A percentile compares a stretch with the other conserved stretches of the same genome.
Evolutionary conservation across 1,140 invertebrate genomes (phyloP).

Genomic region (Lepeophtheirus salmonis): DNA sequence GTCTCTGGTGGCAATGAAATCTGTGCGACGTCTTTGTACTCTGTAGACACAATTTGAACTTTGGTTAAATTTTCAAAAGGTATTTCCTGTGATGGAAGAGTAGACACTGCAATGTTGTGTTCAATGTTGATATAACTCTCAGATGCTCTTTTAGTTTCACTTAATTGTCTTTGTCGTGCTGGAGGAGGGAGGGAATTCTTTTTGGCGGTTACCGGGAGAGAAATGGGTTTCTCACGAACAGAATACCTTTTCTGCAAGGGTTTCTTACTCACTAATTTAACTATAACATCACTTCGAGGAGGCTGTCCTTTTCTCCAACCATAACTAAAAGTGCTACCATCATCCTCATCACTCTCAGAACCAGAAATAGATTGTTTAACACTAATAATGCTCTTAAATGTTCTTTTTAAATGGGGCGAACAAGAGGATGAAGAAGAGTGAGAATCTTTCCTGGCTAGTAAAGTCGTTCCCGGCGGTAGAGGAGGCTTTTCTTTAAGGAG

Average conservation of each 20-base stretch:
- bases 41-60: background rate
- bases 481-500: background rate
- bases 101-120: background rate
- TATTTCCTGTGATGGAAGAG: background rate
- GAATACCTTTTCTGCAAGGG: background rate
- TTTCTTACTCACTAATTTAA: background rate
- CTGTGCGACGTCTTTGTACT: background rate
- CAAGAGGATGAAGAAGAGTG: background rate
- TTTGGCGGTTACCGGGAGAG: no score
- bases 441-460: background rate
- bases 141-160: background rate
- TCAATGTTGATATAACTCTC: background rate
- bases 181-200: no score
- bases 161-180: background rate
- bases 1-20: background rate
- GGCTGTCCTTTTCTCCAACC: slow-evolving; percentile 17
- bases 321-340: background rate
- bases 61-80: background rate
- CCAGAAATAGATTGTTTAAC: background rate
- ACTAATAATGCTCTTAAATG: background rate
- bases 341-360: background rate
- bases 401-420: background rate
- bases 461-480: background rate
- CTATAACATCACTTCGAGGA: slow-evolving; percentile 6
- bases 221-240: no score